These are phyloP conservation scores for Rynchops niger DNA, from an alignment of 2,113 vertebrate species.

Conservation along the genomic window DNA sequence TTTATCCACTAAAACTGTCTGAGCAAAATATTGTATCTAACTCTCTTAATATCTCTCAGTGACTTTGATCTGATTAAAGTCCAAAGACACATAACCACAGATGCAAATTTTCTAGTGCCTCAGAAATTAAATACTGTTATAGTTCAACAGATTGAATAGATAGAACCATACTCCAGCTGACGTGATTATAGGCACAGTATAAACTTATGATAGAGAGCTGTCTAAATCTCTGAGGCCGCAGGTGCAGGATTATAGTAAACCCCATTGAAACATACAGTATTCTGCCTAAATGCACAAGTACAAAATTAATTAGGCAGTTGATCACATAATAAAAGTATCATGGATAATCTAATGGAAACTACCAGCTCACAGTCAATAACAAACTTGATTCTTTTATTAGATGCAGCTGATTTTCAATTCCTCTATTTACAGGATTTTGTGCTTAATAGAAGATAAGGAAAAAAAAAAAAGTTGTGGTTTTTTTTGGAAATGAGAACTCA, in stretches of 20 bases:
- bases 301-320: slow-evolving; percentile 84
- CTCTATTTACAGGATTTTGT: slow-evolving; percentile 70
- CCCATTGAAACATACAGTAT: slow-evolving; percentile 73
- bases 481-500: slow-evolving; percentile 74
- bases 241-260: slow-evolving; percentile 81
- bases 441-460: slow-evolving; percentile 63
- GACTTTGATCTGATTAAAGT: slow-evolving; percentile 83
- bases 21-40: slow-evolving; percentile 82
- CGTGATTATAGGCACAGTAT: slow-evolving; percentile 71
- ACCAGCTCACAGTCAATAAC: slow-evolving; percentile 74
- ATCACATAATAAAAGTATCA: slow-evolving; percentile 80
- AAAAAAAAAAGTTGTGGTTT: background rate
- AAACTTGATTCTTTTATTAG: slow-evolving; percentile 74
- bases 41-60: slow-evolving; percentile 75
- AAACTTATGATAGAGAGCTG: slow-evolving; percentile 72
- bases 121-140: slow-evolving; percentile 74
- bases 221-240: slow-evolving; percentile 78
- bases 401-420: slow-evolving; percentile 76
- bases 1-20: slow-evolving; percentile 76
- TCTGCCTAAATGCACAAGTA: slow-evolving; percentile 75
- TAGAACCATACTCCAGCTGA: slow-evolving; percentile 71
- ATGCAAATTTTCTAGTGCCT: slow-evolving; percentile 77
- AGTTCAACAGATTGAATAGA: slow-evolving; percentile 73
- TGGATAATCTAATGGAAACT: slow-evolving; percentile 77
- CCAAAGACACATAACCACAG: slow-evolving; percentile 76